These are phyloP conservation scores for Bombus turneri DNA, from an alignment of 1,140 invertebrate genomes.

Conservation along the genomic window DNA sequence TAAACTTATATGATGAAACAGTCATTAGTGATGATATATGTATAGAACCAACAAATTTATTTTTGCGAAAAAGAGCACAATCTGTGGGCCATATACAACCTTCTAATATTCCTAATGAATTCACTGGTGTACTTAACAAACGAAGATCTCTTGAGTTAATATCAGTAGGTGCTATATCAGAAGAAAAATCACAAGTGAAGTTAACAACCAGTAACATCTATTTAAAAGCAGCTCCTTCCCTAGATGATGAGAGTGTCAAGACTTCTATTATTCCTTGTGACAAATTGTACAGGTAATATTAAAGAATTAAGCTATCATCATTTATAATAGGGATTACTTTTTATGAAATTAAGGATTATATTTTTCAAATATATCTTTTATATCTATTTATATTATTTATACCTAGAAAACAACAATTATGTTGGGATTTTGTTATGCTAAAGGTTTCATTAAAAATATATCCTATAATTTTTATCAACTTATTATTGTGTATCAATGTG, in stretches of 20 bases:
- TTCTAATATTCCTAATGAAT: conserved; percentile 42
- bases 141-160: conserved; percentile 64
- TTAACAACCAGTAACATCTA: conserved; percentile 23
- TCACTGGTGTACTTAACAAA: conserved; percentile 48
- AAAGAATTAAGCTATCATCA: not conserved
- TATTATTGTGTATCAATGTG: not conserved
- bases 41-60: conserved; percentile 55
- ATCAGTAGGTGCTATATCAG: conserved; percentile 43
- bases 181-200: conserved; percentile 30
- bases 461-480: not conserved
- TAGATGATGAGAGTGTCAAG: conserved; percentile 25
- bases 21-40: conserved; percentile 35
- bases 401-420: not conserved
- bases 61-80: conserved; percentile 72
- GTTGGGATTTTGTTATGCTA: not conserved
- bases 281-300: conserved; percentile 31
- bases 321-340: not conserved
- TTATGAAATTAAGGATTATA: not conserved
- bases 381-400: not conserved
- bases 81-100: conserved; percentile 70
- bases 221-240: conserved; percentile 25
- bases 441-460: not conserved
- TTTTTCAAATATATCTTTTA: not conserved
- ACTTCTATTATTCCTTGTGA: conserved; percentile 27
- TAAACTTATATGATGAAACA: conserved; percentile 36